Conservation (phyloP, 2,797 vertebrate genomes). For the Ctenochaetus hawaiiensis region DNA sequence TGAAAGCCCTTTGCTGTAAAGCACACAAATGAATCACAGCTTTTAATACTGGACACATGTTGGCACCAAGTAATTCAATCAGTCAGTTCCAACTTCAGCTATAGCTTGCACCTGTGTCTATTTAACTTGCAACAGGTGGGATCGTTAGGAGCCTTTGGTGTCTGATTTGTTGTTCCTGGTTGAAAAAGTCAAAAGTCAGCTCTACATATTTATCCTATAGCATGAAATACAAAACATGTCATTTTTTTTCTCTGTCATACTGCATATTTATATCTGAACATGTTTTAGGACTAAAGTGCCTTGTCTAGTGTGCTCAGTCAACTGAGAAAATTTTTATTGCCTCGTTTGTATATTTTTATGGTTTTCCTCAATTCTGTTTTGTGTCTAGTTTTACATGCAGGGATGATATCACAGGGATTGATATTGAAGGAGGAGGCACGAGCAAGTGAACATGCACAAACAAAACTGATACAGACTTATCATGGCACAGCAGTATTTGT, state of each 20-base stretch:
- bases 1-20: not conserved
- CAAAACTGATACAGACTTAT: not conserved
- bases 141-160: slow-evolving; percentile 4
- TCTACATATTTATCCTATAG: not conserved
- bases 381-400: not conserved
- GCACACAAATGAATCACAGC: not conserved
- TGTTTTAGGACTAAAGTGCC: not conserved
- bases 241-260: not conserved
- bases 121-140: slow-evolving; percentile 35
- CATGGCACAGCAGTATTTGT: not conserved
- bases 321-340: not conserved
- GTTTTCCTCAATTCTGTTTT: not conserved
- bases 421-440: too few species aligned
- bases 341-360: not conserved
- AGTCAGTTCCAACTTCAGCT: not conserved
- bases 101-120: slow-evolving; percentile 37
- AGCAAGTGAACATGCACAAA: not conserved
- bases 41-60: slow-evolving; percentile 1
- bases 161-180: not conserved
- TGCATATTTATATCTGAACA: not conserved
- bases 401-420: too few species aligned
- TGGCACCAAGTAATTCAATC: slow-evolving; percentile 8
- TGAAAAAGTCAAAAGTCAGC: not conserved
- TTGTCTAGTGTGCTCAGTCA: not conserved
- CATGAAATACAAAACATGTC: not conserved